A percentile compares a stretch with the other conserved stretches of the same genome.
These are phyloP conservation scores for Hippocampus barbouri DNA, from an alignment of 2,113 vertebrate genomes.

Conservation along the genomic window DNA sequence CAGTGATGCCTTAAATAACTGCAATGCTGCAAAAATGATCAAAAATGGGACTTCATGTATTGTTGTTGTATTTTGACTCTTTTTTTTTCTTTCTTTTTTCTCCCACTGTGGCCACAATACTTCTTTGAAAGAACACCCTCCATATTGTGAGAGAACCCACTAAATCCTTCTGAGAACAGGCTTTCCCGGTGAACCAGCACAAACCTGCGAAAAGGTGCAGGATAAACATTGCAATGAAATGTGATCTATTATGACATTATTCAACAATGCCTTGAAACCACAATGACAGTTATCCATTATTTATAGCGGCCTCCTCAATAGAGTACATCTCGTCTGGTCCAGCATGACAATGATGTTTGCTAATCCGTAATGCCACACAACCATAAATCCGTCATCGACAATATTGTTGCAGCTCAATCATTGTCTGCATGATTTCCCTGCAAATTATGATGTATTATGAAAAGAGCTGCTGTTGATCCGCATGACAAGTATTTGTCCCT, in stretches of 20 bases:
- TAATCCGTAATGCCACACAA: neutral
- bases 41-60: neutral
- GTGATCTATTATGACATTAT: constrained; percentile 5
- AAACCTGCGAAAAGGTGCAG: neutral
- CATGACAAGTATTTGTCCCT: neutral
- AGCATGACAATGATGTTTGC: constrained; percentile 2
- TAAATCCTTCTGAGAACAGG: neutral
- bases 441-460: neutral
- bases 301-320: neutral
- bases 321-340: neutral
- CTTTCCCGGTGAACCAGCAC: neutral
- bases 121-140: neutral
- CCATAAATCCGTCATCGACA: neutral
- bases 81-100: neutral
- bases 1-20: neutral
- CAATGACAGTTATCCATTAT: neutral
- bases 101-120: neutral
- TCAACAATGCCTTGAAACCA: neutral
- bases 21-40: neutral
- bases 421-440: neutral
- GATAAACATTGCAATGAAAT: neutral
- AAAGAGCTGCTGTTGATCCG: neutral
- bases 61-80: neutral
- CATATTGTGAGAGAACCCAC: neutral
- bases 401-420: constrained; percentile 2